Conservation (phyloP, 2,113 vertebrate genomes). For the Notarius lentiginosus region DNA sequence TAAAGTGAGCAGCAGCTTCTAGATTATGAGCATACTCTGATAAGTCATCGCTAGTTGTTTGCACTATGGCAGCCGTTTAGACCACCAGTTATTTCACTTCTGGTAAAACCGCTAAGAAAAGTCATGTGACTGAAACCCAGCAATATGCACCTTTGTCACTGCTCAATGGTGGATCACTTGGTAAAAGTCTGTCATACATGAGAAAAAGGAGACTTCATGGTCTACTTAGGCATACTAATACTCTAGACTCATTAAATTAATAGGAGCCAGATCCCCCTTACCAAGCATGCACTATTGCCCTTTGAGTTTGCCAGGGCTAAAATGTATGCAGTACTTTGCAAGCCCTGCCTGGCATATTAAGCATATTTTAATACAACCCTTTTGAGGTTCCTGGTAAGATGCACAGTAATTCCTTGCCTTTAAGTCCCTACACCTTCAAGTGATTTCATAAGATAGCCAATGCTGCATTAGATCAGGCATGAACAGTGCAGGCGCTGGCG, state of each 20-base stretch:
- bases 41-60: too few relatives aligned
- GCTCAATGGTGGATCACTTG: conserved; percentile 66
- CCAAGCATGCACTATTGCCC: conserved; percentile 68
- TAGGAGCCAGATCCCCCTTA: conserved; percentile 71
- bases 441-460: conserved; percentile 73
- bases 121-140: too few relatives aligned
- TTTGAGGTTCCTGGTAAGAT: conserved; percentile 75
- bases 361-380: conserved; percentile 72
- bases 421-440: conserved; percentile 70
- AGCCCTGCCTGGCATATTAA: conserved; percentile 76
- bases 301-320: conserved; percentile 77
- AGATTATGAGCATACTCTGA: too few relatives aligned
- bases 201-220: conserved; percentile 62
- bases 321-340: conserved; percentile 73
- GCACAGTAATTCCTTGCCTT: conserved; percentile 72
- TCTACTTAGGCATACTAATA: conserved; percentile 75
- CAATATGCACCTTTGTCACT: conserved; percentile 50
- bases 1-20: too few relatives aligned
- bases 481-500: conserved; percentile 56
- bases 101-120: too few relatives aligned
- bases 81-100: too few relatives aligned
- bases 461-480: conserved; percentile 64
- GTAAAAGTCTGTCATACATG: conserved; percentile 67
- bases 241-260: conserved; percentile 78
- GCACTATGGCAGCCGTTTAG: too few relatives aligned